Percentiles rank a stretch among this genome's conserved stretches.
Evolutionary conservation across 2,888 invertebrate genomes (phyloP).

Genomic region (Chesias legatella): DNA sequence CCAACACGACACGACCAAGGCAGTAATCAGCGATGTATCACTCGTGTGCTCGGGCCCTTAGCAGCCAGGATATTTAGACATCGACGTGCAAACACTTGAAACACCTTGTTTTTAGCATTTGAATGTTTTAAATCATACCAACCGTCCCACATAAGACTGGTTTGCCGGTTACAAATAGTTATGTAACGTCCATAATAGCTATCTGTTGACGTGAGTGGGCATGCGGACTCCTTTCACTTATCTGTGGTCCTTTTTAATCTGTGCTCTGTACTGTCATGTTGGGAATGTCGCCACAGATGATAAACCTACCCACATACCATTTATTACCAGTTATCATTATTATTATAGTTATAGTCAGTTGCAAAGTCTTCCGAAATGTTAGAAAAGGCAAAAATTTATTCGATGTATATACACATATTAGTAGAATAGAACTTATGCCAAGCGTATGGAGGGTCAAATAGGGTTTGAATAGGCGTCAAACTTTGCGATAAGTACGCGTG

Average conservation of each 20-base stretch:
- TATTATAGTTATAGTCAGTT: no score
- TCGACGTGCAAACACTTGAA: constrained; percentile 5
- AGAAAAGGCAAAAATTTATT: no score
- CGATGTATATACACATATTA: no score
- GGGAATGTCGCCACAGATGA: constrained; percentile 8
- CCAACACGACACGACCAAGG: no score
- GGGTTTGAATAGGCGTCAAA: no score
- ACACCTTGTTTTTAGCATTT: constrained; percentile 19
- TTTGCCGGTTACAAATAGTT: constrained; percentile 33
- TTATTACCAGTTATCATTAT: no score
- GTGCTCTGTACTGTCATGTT: constrained; percentile 24
- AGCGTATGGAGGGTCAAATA: no score
- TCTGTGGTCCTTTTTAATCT: constrained; percentile 51
- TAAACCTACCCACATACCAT: constrained; percentile 2
- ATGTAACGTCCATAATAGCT: constrained; percentile 42
- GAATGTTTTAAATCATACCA: constrained; percentile 23
- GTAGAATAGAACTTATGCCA: no score
- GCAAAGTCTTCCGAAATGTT: no score
- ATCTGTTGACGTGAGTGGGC: constrained; percentile 28
- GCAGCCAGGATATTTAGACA: constrained; percentile 11
- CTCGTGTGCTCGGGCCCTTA: no score
- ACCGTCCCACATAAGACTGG: constrained; percentile 31
- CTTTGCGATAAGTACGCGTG: no score
- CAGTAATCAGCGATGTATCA: no score
- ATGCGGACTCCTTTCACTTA: constrained; percentile 51